A percentile compares a stretch with the other conserved stretches of the same genome.
phyloP scores from a whole-genome alignment of 2,888 invertebrate species.

The Lasius platythorax region DNA sequence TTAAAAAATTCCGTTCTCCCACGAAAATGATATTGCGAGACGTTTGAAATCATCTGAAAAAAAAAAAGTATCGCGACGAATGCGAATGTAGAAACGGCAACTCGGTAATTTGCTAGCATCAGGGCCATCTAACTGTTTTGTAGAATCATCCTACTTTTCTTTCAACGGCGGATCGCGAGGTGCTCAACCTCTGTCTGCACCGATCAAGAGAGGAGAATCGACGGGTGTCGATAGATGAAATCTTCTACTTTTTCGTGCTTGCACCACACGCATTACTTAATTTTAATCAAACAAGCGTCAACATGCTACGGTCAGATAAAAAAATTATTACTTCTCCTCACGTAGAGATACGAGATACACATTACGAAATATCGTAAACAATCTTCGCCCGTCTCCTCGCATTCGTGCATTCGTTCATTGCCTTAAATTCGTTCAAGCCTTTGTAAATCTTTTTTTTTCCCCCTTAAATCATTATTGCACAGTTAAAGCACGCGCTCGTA shows the following conservation, averaged over 20 bases:
- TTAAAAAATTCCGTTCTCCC: background rate
- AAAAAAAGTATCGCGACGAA: conserved; percentile 11
- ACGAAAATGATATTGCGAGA: background rate
- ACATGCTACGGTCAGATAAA: background rate
- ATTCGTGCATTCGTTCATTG: background rate
- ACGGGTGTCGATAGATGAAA: background rate
- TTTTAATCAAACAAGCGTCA: background rate
- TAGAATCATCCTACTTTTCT: conserved; percentile 75
- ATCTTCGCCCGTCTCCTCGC: background rate
- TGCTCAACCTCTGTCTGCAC: conserved; percentile 35
- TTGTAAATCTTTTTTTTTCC: background rate
- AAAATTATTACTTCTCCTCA: background rate
- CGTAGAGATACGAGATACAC: background rate
- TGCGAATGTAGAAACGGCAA: conserved; percentile 62
- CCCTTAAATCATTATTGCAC: background rate
- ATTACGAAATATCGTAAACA: conserved; percentile 8
- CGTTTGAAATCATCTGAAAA: conserved; percentile 23
- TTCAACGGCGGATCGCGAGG: conserved; percentile 44
- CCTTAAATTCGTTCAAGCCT: background rate
- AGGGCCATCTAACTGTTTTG: conserved; percentile 75
- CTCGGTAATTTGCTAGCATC: conserved; percentile 72
- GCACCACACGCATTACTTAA: background rate
- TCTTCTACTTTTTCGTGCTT: background rate
- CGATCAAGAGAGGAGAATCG: conserved; percentile 7
- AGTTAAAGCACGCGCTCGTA: background rate